Conservation (phyloP, 1,140 invertebrate species). For the Caenorhabditis briggsae region DNA sequence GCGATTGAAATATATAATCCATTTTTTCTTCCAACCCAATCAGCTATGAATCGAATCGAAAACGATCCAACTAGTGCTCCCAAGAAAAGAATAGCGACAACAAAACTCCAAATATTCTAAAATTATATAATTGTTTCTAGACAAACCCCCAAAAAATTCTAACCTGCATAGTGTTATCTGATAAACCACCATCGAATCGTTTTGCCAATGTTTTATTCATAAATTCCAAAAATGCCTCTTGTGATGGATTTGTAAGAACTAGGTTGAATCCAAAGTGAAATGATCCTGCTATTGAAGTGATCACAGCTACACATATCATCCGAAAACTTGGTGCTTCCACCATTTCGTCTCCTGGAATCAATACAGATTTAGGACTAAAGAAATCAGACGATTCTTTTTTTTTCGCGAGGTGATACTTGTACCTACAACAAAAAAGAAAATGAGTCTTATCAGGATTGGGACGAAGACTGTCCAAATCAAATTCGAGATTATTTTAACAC, state of each 20-base stretch:
- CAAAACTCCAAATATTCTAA: constrained; percentile 73
- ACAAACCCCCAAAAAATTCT: background rate
- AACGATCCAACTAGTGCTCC: constrained; percentile 74
- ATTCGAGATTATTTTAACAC: constrained; percentile 52
- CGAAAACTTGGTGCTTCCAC: constrained; percentile 58
- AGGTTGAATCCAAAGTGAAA: constrained; percentile 76
- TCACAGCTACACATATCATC: constrained; percentile 64
- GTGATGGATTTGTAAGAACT: constrained; percentile 72
- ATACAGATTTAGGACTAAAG: background rate
- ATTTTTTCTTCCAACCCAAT: constrained; percentile 70
- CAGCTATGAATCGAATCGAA: constrained; percentile 68
- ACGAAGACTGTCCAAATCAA: constrained; percentile 11
- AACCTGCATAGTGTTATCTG: constrained; percentile 63
- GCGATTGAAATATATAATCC: constrained; percentile 71
- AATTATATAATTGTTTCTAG: constrained; percentile 17
- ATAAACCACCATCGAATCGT: constrained; percentile 65
- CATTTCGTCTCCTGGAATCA: background rate
- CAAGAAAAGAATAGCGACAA: constrained; percentile 73
- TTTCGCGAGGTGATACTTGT: background rate
- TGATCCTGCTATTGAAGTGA: constrained; percentile 72
- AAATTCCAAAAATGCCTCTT: constrained; percentile 71
- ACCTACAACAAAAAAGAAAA: constrained; percentile 1
- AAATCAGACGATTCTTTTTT: background rate
- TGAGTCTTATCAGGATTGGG: constrained; percentile 31
- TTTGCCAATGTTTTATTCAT: constrained; percentile 67